These are phyloP conservation scores for Hermodice carunculata DNA, from an alignment of 2,888 invertebrate genomes.

Conservation along the genomic window DNA sequence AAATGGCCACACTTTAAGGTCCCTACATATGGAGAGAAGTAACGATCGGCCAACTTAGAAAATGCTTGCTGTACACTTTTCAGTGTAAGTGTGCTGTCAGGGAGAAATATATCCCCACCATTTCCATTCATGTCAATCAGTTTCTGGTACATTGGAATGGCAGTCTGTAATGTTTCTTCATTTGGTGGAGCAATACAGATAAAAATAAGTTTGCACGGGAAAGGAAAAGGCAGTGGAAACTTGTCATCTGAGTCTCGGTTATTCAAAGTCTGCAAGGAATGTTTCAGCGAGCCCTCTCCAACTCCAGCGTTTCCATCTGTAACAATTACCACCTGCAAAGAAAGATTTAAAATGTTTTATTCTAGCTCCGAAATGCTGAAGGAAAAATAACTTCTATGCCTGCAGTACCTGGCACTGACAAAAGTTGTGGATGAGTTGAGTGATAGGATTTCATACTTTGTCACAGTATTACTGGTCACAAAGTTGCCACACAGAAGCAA, in stretches of 20 bases:
- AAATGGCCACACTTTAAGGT: slow-evolving; percentile 82
- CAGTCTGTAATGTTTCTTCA: slow-evolving; percentile 70
- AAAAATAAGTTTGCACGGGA: slow-evolving; percentile 82
- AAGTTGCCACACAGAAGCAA: neutral
- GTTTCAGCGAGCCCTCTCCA: slow-evolving; percentile 77
- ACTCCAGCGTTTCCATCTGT: slow-evolving; percentile 83
- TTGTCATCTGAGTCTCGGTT: slow-evolving; percentile 56
- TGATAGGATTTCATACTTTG: neutral
- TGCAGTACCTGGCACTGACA: too few species aligned
- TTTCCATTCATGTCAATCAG: slow-evolving; percentile 81
- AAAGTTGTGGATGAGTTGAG: neutral
- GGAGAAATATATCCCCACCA: slow-evolving; percentile 69
- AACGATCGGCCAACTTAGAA: slow-evolving; percentile 79
- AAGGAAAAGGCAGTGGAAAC: slow-evolving; percentile 83
- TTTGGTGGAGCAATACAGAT: slow-evolving; percentile 68
- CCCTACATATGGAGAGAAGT: slow-evolving; percentile 82
- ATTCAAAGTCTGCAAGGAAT: slow-evolving; percentile 69
- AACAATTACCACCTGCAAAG: slow-evolving; percentile 76
- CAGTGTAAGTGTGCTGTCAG: slow-evolving; percentile 43
- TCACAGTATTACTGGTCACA: neutral
- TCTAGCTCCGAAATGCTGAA: too few species aligned
- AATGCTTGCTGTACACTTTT: slow-evolving; percentile 74
- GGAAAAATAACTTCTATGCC: too few species aligned
- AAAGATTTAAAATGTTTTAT: too few species aligned
- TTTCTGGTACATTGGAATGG: slow-evolving; percentile 83